Base-by-base conservation (phyloP, 2,797 vertebrate genomes). In the Hyperoplus immaculatus region DNA sequence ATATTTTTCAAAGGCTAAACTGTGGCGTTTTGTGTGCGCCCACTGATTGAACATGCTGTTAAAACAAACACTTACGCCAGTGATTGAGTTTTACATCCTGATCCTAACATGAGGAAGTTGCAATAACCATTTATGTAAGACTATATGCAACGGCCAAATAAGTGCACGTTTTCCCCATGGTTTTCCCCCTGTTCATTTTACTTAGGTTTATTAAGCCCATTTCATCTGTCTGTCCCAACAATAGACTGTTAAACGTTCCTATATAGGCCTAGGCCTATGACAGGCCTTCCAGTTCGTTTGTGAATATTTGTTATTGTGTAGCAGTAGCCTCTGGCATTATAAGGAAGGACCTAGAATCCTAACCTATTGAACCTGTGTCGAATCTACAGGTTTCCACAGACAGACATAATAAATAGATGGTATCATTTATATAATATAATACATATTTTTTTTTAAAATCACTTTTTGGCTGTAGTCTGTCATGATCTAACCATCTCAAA, bases 21-120 rank as follows among this genome's bases (percentile, higher is more conserved):
- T 4, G 12, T 15, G 2, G 3, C 7, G 11, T 59, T 45, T 16
- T 13, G 15, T 3, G 21, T 13, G 21, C n/a, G 6, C 6, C 10
- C n/a, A 21, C 8, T 3, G 29, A 21, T 16, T 54, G 6, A 6
- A 54, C 13, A 49, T 4, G 29, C 6, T 42, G 14, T 5, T 49
- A 9, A 8, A 53, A 8, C 1, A 6, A 15, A 11, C 5, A 43
- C 14, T 0, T 7, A 16, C 0, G 4, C n/a, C 0, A 18, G 7
- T n/a, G 1, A 4, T 46, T 13, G 10, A 59, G 2, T 54, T 56
- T 21, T 43, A 6, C 4, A 39, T 15, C 15, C 36, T 54, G 29
- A 3, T 29, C 29, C 29, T 29, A 10, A 18, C 5, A 1, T 16
- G 15, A 56, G 15, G 29, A 15, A 0, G 7, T 56, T 36, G 9